Percentiles rank a stretch among this genome's conserved stretches.
phyloP scores from a whole-genome alignment of 2,113 vertebrate genomes.

The Emydura subglobosa region DNA sequence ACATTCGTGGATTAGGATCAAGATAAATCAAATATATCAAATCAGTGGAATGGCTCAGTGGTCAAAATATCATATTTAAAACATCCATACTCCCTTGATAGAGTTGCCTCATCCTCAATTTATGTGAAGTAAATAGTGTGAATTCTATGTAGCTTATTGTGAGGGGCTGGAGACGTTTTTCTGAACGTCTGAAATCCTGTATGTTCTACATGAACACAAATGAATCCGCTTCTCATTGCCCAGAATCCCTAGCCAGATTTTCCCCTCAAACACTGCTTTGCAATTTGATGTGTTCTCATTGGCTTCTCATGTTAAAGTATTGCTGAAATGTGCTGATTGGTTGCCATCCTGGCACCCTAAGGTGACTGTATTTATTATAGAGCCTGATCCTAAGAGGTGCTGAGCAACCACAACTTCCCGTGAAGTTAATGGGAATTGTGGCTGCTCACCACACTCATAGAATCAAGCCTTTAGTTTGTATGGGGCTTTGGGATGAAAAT shows the following conservation, averaged over 20 bases:
- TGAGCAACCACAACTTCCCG: neutral
- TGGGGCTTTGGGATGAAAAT: neutral
- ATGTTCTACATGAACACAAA: slow-evolving; percentile 34
- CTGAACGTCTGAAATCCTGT: slow-evolving; percentile 14
- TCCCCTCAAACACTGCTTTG: slow-evolving; percentile 11
- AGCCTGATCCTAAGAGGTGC: neutral
- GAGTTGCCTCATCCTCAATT: neutral
- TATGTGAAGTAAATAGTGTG: neutral
- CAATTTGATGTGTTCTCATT: slow-evolving; percentile 41
- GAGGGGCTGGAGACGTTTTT: neutral
- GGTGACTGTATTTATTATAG: neutral
- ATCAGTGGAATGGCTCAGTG: slow-evolving; percentile 25
- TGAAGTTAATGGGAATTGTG: neutral
- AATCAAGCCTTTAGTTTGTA: neutral
- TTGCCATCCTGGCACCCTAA: neutral
- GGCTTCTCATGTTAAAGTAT: slow-evolving; percentile 37
- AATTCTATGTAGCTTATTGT: slow-evolving; percentile 2
- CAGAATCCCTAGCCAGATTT: neutral
- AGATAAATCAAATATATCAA: slow-evolving; percentile 59
- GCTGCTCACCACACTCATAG: neutral
- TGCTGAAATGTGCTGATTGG: neutral
- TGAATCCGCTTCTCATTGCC: slow-evolving; percentile 23
- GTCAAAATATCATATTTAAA: slow-evolving; percentile 31
- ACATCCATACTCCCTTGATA: slow-evolving; percentile 31
- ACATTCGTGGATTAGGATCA: slow-evolving; percentile 21